Conservation (phyloP, 2,797 vertebrate species). For the Sebastes wilsoni region DNA sequence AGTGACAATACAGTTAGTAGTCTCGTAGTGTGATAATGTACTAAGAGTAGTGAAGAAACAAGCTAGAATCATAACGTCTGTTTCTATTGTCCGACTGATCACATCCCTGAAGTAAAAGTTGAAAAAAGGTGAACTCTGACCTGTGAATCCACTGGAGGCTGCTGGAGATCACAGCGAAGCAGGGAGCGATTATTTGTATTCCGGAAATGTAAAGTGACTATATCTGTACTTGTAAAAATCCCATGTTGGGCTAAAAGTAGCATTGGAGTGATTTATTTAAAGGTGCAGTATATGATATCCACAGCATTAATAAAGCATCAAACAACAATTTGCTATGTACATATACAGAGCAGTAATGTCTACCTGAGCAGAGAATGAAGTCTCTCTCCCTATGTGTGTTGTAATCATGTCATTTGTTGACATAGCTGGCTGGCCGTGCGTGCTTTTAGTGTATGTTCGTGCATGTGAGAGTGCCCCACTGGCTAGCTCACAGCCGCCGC, state of each 20-base stretch:
- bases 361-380: no score
- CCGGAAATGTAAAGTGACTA: background rate
- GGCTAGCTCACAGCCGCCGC: no score
- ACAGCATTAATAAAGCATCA: no score
- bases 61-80: background rate
- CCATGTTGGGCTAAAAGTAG: background rate
- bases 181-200: background rate
- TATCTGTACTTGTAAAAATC: background rate
- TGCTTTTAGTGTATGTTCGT: no score
- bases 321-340: background rate
- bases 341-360: no score
- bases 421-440: no score
- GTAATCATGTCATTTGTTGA: fast-evolving
- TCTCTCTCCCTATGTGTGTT: no score
- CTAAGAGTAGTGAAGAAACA: background rate
- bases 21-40: background rate
- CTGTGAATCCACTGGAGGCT: background rate
- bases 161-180: background rate
- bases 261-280: no score
- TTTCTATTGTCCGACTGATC: background rate
- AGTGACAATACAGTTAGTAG: background rate
- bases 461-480: no score
- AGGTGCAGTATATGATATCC: no score
- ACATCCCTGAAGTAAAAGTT: background rate
- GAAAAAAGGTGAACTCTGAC: background rate